phyloP scores from a whole-genome alignment of 2,888 invertebrate species.

The Frankliniella fusca region DNA sequence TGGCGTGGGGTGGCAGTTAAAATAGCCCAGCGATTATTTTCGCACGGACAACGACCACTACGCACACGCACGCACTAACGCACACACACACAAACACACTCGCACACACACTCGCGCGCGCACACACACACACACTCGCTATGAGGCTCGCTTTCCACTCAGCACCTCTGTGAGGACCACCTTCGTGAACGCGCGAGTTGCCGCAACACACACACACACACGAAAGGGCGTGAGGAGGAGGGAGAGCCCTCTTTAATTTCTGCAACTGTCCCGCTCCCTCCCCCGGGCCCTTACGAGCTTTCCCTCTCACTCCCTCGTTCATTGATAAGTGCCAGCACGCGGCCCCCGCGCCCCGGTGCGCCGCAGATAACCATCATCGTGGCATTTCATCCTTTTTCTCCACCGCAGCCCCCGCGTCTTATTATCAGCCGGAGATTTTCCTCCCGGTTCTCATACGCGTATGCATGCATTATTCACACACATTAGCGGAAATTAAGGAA shows the following conservation, averaged over 20 bases:
- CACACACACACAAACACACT: not conserved
- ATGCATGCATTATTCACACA: constrained; percentile 11
- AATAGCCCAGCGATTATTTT: not conserved
- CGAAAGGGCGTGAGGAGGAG: not conserved
- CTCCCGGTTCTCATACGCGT: constrained; percentile 4
- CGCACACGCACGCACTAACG: not conserved
- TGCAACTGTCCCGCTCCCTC: too few relatives aligned
- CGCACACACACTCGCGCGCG: not conserved
- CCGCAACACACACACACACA: not conserved
- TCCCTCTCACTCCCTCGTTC: too few relatives aligned
- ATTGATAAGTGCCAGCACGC: not conserved
- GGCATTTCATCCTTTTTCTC: not conserved
- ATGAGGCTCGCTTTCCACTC: not conserved
- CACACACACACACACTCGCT: not conserved
- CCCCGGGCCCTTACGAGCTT: too few relatives aligned
- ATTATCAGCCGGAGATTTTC: not conserved
- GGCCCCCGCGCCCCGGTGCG: not conserved
- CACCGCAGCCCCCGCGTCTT: not conserved
- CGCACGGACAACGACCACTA: not conserved
- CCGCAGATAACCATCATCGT: not conserved
- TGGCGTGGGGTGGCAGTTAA: too few relatives aligned
- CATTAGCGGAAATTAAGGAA: constrained; percentile 25
- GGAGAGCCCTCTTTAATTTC: too few relatives aligned
- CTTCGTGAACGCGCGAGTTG: too few relatives aligned
- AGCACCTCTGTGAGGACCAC: not conserved